Base-by-base conservation (phyloP, 1,140 invertebrate genomes). In the Drosophila aff. region DNA sequence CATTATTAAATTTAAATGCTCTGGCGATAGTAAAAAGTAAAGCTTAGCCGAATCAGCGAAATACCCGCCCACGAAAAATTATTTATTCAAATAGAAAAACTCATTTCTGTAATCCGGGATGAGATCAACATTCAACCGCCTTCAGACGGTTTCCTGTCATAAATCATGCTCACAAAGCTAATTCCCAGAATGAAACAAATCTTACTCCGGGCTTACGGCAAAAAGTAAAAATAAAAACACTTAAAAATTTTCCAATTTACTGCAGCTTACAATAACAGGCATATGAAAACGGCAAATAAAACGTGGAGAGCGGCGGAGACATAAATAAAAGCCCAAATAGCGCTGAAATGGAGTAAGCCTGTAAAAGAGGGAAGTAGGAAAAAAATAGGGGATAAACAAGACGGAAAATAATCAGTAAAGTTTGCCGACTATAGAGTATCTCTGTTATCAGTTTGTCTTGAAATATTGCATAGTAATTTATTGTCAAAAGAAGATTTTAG, bases 231-330 rank as follows among this genome's bases (percentile, higher is more conserved):
- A 61, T 43, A 67, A 69, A 60, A 66, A 69, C 68, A 84, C 74
- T 75, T 82, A 52, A 79, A 79, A 69, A 61, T 74, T 57, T 82
- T 53, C 55, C 81, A 76, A 76, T 83, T 83, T 83, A 76, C 61
- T 63, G 69, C 50, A 81, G 76, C 77, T 81, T 79, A 81, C 77
- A 68, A 73, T 47, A 83, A 62, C 55, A 83, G 74, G 69, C 80
- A 83, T 68, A 55, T 79, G 72, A 83, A 67, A 83, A 71, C 28
- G 64, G 50, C 47, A 66, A 65, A 68, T 74, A 77, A 73, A 67
- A 69, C 44, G 16, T 21, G 36, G 23, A 41, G 18, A 33, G 8
- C 38, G 21, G 40, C 38, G 40, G 26, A 28, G 65, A 59, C 64
- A 63, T 50, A 55, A 76, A 59, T 66, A 47, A 62, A 66, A 47